Conservation (phyloP, 2,797 vertebrate genomes). For the Philypnodon macrostomus region DNA sequence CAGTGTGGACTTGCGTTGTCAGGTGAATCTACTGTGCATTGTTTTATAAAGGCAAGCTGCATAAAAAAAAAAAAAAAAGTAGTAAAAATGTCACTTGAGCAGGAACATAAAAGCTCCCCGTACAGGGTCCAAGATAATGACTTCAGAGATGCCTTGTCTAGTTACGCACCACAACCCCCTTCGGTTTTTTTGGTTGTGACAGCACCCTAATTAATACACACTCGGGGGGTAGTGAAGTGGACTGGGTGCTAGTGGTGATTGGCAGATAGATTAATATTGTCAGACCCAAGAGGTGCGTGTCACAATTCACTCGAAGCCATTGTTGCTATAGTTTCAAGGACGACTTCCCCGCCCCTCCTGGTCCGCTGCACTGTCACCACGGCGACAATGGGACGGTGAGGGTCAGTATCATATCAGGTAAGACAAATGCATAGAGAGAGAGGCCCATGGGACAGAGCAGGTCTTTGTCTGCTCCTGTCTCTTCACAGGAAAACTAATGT, state of each 20-base stretch:
- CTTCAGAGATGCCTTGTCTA: constrained; percentile 76
- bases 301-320: constrained; percentile 81
- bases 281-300: constrained; percentile 83
- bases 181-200: constrained; percentile 73
- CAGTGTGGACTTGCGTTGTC: constrained; percentile 25
- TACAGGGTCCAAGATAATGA: constrained; percentile 74
- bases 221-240: constrained; percentile 72
- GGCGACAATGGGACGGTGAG: constrained; percentile 35
- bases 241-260: constrained; percentile 77
- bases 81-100: constrained; percentile 55
- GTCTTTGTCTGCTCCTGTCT: constrained; percentile 12
- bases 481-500: background rate
- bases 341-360: constrained; percentile 65
- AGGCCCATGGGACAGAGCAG: constrained; percentile 23
- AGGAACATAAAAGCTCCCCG: constrained; percentile 52
- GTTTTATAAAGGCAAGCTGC: constrained; percentile 31
- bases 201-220: constrained; percentile 86
- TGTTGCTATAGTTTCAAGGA: constrained; percentile 84
- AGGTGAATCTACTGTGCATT: constrained; percentile 25
- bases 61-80: constrained; percentile 41
- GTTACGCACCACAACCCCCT: constrained; percentile 77
- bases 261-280: constrained; percentile 92
- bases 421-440: constrained; percentile 19
- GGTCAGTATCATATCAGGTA: constrained; percentile 33
- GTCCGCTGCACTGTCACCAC: constrained; percentile 39